These are phyloP conservation scores for Chaetodon trifascialis DNA, from an alignment of 2,113 vertebrate species.

Conservation along the genomic window DNA sequence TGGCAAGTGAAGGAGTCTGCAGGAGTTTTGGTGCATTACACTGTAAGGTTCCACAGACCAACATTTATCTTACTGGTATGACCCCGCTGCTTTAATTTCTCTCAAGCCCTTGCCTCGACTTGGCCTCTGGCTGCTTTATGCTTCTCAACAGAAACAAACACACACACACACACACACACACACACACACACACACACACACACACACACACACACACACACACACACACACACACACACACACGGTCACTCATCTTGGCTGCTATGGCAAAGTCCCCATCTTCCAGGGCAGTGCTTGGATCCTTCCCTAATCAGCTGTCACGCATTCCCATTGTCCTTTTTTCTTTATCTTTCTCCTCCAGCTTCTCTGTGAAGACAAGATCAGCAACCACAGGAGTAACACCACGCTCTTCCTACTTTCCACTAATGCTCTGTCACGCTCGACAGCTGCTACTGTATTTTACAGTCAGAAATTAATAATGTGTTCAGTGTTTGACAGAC, in stretches of 20 bases:
- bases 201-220: not conserved
- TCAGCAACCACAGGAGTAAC: slow-evolving; percentile 60
- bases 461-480: not conserved
- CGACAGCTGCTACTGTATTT: slow-evolving; percentile 21
- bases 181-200: not conserved
- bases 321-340: slow-evolving; percentile 64
- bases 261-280: slow-evolving; percentile 49
- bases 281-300: slow-evolving; percentile 63
- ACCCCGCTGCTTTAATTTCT: slow-evolving; percentile 37
- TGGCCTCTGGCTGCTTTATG: slow-evolving; percentile 47
- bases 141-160: slow-evolving; percentile 42
- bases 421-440: slow-evolving; percentile 42
- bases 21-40: slow-evolving; percentile 25
- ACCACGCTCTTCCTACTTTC: slow-evolving; percentile 45
- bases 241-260: slow-evolving; percentile 42
- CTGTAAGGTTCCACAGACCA: slow-evolving; percentile 21
- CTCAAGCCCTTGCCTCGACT: slow-evolving; percentile 44
- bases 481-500: slow-evolving; percentile 20
- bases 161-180: slow-evolving; percentile 1
- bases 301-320: slow-evolving; percentile 51
- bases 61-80: slow-evolving; percentile 20
- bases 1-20: slow-evolving; percentile 28
- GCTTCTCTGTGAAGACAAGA: slow-evolving; percentile 75
- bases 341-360: slow-evolving; percentile 70
- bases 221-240: not conserved